Percentiles rank a stretch among this genome's conserved stretches.
phyloP scores from a whole-genome alignment of 2,113 vertebrate species.

The Actinemys pallida region DNA sequence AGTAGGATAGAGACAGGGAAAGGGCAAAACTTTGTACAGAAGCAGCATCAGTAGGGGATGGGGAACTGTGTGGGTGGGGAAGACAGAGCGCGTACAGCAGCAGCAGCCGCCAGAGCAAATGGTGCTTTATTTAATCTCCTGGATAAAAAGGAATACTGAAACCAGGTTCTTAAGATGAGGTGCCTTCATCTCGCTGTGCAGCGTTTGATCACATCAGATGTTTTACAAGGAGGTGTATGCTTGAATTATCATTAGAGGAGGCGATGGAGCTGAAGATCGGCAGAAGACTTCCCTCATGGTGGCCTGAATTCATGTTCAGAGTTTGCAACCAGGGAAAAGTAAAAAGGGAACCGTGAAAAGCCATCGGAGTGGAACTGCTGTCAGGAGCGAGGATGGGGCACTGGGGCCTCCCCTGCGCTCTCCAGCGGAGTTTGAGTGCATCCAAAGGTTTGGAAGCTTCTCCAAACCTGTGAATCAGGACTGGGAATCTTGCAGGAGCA shows the following conservation, averaged over 20 bases:
- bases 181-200: constrained; percentile 66
- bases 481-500: background rate
- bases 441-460: accelerated
- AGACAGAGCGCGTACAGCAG: background rate
- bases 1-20: background rate
- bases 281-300: constrained; percentile 45
- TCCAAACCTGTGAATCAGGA: background rate
- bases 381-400: background rate
- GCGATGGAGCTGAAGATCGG: constrained; percentile 51
- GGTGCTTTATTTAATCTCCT: constrained; percentile 71
- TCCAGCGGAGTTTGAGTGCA: background rate
- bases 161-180: constrained; percentile 52
- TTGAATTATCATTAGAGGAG: constrained; percentile 72
- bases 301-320: background rate
- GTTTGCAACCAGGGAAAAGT: background rate
- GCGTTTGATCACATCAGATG: constrained; percentile 71
- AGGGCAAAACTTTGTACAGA: background rate
- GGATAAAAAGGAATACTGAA: constrained; percentile 76
- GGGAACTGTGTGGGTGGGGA: background rate
- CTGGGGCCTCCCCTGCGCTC: background rate
- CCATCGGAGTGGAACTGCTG: accelerated
- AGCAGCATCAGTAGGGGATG: background rate
- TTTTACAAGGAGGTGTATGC: constrained; percentile 69
- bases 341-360: background rate
- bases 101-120: constrained; percentile 49